A percentile compares a stretch with the other conserved stretches of the same genome.
These are phyloP conservation scores for Drosophila virilis DNA, from an alignment of 1,140 invertebrate species.

Conservation along the genomic window DNA sequence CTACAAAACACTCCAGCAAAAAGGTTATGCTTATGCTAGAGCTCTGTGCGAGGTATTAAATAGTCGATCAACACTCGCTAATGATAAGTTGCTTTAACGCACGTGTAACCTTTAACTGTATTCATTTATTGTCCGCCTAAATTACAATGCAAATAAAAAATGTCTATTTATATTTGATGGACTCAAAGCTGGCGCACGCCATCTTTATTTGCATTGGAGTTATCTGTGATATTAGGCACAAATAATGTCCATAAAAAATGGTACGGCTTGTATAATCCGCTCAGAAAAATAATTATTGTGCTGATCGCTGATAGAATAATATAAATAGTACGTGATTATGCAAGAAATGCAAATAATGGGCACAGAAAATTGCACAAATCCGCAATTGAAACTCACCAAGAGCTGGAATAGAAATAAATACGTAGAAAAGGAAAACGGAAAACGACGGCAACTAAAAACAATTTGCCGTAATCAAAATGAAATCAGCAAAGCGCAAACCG, in stretches of 20 bases:
- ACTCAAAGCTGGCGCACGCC: conserved; percentile 43
- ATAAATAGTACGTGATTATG: conserved; percentile 29
- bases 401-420: conserved; percentile 18
- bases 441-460: conserved; percentile 68
- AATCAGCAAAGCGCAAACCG: conserved; percentile 75
- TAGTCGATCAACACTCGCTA: background rate
- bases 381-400: conserved; percentile 63
- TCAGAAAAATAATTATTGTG: conserved; percentile 62
- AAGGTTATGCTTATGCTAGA: background rate
- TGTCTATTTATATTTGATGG: conserved; percentile 67
- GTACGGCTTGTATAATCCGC: background rate
- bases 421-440: conserved; percentile 9
- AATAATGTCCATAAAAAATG: conserved; percentile 29
- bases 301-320: conserved; percentile 35
- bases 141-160: conserved; percentile 67
- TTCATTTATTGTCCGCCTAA: conserved; percentile 49
- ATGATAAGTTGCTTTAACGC: background rate
- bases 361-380: conserved; percentile 49
- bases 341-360: conserved; percentile 60
- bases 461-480: conserved; percentile 79
- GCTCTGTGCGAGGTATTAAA: background rate
- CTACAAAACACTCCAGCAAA: conserved; percentile 5
- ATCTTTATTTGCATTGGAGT: conserved; percentile 60
- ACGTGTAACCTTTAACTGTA: conserved; percentile 29
- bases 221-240: conserved; percentile 45